Evolutionary conservation across 2,113 vertebrate genomes (phyloP), one percentile per base, ranked within the genome.

Genomic region (Apodemus sylvaticus): DNA sequence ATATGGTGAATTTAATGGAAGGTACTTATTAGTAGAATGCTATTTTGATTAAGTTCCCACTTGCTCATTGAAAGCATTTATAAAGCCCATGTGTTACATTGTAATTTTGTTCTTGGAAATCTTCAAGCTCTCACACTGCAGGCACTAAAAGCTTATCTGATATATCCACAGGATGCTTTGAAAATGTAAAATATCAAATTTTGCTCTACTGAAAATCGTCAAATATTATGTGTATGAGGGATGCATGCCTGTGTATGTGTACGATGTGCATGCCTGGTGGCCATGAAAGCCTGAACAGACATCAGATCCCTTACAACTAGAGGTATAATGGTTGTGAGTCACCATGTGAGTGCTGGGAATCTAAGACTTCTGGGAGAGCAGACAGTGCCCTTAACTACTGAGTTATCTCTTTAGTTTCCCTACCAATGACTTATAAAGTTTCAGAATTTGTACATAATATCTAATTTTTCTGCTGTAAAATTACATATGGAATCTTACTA

Each of bases 21-120:
- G 34, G 85, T 74, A 29, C 87, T 79, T 85, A 94, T 90, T 77
- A 90, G 88, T 86, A 85, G 91, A 95, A 81, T 81, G 64, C 42
- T 97, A 24, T 90, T 96, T 91, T 92, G 90, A 90, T 94, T 92
- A 93, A 81, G 93, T 94, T 92, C 94, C 64, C 78, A 64, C 90
- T 88, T 96, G 87, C 70, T 94, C 62, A 42, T 13, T 48, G 82
- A 93, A 89, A 97, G 58, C 53, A 90, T 94, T 82, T 92, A 53
- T 83, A 87, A 90, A 94, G 7, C 1, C 17, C 51, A 7, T 93
- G n/a, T 96, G 39, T 88, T 81, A 81, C 60, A 7, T 73, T 92
- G 88, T 90, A 85, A 42, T 93, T 94, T 87, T 93, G 11, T 92
- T 94, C 22, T 86, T 96, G 74, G n/a, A 96, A 81, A 85, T 66